Conservation (phyloP, 2,797 vertebrate genomes). For the Cichlasoma orientale region DNA sequence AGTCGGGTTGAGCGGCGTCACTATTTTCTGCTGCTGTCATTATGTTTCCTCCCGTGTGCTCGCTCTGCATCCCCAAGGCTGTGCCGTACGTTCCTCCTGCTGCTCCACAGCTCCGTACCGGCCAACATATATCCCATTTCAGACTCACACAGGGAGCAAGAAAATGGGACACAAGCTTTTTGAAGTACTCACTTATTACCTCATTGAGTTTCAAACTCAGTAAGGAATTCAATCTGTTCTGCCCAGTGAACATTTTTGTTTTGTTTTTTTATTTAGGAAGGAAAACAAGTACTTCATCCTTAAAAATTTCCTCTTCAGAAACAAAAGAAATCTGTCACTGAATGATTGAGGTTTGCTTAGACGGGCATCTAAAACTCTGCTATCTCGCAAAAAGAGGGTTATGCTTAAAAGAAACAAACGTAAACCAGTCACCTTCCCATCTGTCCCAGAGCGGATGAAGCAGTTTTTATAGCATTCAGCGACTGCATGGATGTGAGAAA, state of each 20-base stretch:
- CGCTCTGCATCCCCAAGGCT: not conserved
- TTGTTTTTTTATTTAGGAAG: not conserved
- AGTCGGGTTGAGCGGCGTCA: not conserved
- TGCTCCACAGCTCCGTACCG: not conserved
- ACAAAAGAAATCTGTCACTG: not conserved
- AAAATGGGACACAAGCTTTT: not conserved
- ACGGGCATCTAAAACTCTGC: not conserved
- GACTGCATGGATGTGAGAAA: not conserved
- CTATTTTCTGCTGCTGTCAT: conserved; percentile 41
- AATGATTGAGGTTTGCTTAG: not conserved
- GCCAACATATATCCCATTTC: not conserved
- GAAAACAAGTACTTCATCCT: not conserved
- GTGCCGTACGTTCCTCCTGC: not conserved
- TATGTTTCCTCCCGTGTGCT: conserved; percentile 14
- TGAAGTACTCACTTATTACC: not conserved
- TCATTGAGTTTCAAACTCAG: not conserved
- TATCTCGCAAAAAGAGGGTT: too few relatives aligned
- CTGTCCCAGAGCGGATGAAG: too few relatives aligned
- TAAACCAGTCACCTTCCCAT: too few relatives aligned
- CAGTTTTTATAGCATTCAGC: too few relatives aligned
- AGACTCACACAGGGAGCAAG: not conserved
- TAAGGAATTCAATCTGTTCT: not conserved
- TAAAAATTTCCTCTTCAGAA: not conserved
- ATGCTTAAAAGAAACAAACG: too few relatives aligned
- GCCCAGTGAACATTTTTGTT: not conserved